Base-by-base conservation (phyloP, 1,140 invertebrate genomes). In the Tetragonula clypearis region DNA sequence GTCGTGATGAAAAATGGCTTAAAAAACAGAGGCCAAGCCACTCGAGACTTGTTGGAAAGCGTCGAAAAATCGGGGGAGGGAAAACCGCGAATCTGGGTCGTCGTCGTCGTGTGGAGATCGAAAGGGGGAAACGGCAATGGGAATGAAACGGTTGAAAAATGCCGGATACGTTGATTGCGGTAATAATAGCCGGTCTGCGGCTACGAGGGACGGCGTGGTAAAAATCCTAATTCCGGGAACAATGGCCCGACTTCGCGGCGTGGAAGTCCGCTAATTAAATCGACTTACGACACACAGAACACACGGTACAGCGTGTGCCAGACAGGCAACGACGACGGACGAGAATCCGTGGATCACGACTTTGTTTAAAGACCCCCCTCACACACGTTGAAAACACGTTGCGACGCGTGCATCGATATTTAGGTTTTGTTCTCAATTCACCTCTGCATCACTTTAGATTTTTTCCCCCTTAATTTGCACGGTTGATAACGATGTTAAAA, bases 181-280 rank as follows among this genome's bases (percentile, higher is more conserved):
- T 91, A 93, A 93, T 90, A 90, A 90, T 86, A 88, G 89, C 68
- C 75, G 84, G 86, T 92, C 89, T 88, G 84, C 73, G 82, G 66
- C 35, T 35, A 35, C 77, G 75, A 71, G 85, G 90, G 90, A 80
- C 71, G 90, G 85, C 88, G 90, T 91, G 92, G 91, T 92, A 92
- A 93, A 93, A 92, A 93, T 93, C 93, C 92, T 92, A 93, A 92
- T 94, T 93, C 92, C 90, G 88, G 89, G 90, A 94, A 94, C 93
- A 94, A 94, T 94, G 91, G 91, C 88, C 88, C 90, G 89, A 88
- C 89, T 89, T 91, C 80, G 90, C 89, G 85, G 88, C 88, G 88
- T 91, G 91, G 92, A 94, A 92, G 92, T 87, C 91, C 92, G 93
- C 92, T 94, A 94, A 94, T 94, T 94, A 94, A 94, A 94, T 93